These are phyloP conservation scores for Drosophila stalkeri DNA, from an alignment of 2,888 invertebrate species.

Conservation along the genomic window DNA sequence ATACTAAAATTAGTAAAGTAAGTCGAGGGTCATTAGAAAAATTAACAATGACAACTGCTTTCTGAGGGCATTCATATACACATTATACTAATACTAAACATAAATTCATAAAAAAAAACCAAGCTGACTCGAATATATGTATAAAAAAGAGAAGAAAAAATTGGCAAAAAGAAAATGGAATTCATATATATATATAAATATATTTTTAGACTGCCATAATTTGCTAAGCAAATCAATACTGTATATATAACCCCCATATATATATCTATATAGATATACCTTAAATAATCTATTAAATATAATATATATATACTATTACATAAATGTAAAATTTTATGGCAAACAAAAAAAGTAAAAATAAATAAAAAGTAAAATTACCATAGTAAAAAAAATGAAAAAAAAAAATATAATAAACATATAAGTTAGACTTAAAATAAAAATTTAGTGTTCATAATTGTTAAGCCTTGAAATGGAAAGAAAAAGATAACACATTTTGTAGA, in stretches of 20 bases:
- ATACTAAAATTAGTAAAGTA: conserved; percentile 63
- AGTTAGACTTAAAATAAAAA: conserved; percentile 29
- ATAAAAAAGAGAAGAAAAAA: conserved; percentile 17
- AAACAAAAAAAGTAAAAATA: conserved; percentile 26
- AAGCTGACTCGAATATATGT: conserved; percentile 36
- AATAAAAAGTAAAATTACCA: conserved; percentile 38
- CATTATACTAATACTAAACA: conserved; percentile 27
- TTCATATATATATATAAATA: conserved; percentile 20
- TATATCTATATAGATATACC: conserved; percentile 21
- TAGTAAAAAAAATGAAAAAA: conserved; percentile 39
- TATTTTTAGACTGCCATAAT: conserved; percentile 76
- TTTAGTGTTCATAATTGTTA: conserved; percentile 71
- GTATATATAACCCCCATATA: conserved; percentile 42
- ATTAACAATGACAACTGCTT: conserved; percentile 59
- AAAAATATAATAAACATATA: conserved; percentile 30
- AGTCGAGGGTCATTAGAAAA: conserved; percentile 58
- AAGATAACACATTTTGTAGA: conserved; percentile 3
- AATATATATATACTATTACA: conserved; percentile 75
- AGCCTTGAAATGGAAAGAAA: conserved; percentile 60
- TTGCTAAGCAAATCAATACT: conserved; percentile 78
- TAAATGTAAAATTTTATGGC: conserved; percentile 57
- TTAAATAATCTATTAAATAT: conserved; percentile 42
- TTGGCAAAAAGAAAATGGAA: conserved; percentile 19
- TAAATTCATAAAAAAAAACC: conserved; percentile 5
- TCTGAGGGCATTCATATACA: conserved; percentile 15